Base-by-base conservation (phyloP, 2,797 vertebrate species). In the Hydrocynus forskahlii region DNA sequence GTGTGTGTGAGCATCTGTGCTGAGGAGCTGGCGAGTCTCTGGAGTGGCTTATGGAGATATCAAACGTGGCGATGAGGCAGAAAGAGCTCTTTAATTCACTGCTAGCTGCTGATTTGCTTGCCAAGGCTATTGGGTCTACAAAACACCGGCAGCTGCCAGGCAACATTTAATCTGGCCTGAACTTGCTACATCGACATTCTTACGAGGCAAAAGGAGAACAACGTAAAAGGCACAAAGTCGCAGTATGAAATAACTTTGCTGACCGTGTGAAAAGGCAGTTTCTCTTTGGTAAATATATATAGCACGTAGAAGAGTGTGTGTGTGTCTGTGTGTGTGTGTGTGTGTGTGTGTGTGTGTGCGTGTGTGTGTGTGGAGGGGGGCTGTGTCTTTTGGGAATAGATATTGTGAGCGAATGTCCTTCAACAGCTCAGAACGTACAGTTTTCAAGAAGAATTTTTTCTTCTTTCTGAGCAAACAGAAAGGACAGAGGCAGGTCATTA, bases 31-130 rank as follows among this genome's bases (percentile, higher is more conserved):
- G 75, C 63, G 71, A 66, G 70, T 77, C 82, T 82, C 66, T 52
- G 54, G 59, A 80, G 78, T 69, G 83, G 83, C 83, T 88, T 85
- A 86, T 78, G 81, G 84, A 88, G 87, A 90, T 88, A 87, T 88
- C 84, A 89, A 88, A 89, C 73, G 68, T 85, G 85, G 88, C 87
- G 86, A 89, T 88, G 83, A 86, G 82, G 88, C 85, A 87, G 86
- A 88, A 89, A 84, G 78, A 80, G 72, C 79, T 70, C 64, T 84
- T 88, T 86, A 88, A 84, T 89, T 90, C 81, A 82, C 82, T 73
- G 81, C 64, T 84, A 81, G 84, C 83, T 85, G 79, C 83, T 80
- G 82, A 82, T 83, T 80, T 52, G 79, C 79, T 72, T 86, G 86
- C 90, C 87, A 87, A 87, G 78, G 80, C 84, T 79, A 71, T 74